Percentiles rank a stretch among this genome's conserved stretches.
Conservation (phyloP, 2,113 vertebrate genomes). For the Regulus satrapa region DNA sequence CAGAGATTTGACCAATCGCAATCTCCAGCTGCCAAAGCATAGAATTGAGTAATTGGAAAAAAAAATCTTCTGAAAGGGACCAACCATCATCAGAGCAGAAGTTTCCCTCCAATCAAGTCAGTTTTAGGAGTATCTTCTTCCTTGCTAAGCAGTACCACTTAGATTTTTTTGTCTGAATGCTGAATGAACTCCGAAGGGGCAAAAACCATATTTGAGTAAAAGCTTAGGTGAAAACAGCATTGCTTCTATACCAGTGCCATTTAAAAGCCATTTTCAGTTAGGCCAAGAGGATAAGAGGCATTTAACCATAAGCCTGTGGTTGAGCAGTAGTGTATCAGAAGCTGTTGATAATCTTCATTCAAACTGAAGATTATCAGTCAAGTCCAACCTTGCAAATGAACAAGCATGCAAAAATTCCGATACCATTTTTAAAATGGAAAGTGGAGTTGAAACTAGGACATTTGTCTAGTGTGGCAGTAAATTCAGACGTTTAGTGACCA, state of each 20-base stretch:
- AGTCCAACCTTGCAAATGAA: not conserved
- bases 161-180: not conserved
- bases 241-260: not conserved
- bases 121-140: not conserved
- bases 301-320: not conserved
- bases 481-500: not conserved
- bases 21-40: not conserved
- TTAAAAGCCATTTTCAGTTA: not conserved
- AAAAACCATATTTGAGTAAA: not conserved
- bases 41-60: not conserved
- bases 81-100: not conserved
- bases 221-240: not conserved
- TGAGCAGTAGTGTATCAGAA: not conserved
- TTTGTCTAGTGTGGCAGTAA: not conserved
- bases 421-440: not conserved
- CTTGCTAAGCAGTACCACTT: not conserved
- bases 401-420: not conserved
- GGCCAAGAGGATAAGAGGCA: not conserved
- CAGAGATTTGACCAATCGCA: not conserved
- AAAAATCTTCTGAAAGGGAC: not conserved
- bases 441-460: not conserved
- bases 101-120: not conserved
- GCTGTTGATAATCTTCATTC: not conserved
- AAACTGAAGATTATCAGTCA: not conserved
- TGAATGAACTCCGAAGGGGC: not conserved